Base-by-base conservation (phyloP, 2,888 invertebrate genomes). In the Sminthurinus aureus region DNA sequence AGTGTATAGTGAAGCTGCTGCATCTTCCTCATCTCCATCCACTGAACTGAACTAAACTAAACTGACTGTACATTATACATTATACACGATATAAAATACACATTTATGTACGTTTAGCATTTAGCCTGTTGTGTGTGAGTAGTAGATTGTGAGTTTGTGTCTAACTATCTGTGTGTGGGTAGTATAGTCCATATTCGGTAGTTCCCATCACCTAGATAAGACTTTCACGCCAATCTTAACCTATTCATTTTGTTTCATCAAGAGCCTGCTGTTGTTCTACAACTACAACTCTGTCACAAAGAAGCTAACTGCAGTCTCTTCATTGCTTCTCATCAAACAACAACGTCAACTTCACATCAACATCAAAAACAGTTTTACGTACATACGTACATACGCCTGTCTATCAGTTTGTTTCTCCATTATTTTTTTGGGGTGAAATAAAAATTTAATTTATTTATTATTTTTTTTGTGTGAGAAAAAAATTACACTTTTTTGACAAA, bases 121-220 rank as follows among this genome's bases (percentile, higher is more conserved):
- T 58, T 2, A 15, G 58, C 18, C 13, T 6, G 58, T 58, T 58
- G 58, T 52, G 13, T 52, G 52, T 58, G 4, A 58, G 58, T 58
- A 2, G 58, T 58, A 18, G 13, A 18, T 58, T 13, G 13, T 58
- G 58, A 15, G 58, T 18, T 58, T 20, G 18, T 15, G 8, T 69
- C 8, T 13, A 8, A 3, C 18, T 50, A 13, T 12, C 18, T 67
- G 76, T 82, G 83, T 79, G 83, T 78, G 83, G 71, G 78, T 78
- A 83, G 83, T 83, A 83, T 78, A 71, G 58, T 73, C 83, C 83
- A 83, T 83, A 83, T 83, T 78, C 77, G 83, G 78, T 83, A 83
- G 78, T 83, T 78, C 69, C 73, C 71, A 69, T 83, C 82, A 82
- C 82, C 82, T 82, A 82, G 83, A 83, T 83, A 83, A 83, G 83